Conservation (phyloP, 1,140 invertebrate genomes). For the Drosophila santomea region DNA sequence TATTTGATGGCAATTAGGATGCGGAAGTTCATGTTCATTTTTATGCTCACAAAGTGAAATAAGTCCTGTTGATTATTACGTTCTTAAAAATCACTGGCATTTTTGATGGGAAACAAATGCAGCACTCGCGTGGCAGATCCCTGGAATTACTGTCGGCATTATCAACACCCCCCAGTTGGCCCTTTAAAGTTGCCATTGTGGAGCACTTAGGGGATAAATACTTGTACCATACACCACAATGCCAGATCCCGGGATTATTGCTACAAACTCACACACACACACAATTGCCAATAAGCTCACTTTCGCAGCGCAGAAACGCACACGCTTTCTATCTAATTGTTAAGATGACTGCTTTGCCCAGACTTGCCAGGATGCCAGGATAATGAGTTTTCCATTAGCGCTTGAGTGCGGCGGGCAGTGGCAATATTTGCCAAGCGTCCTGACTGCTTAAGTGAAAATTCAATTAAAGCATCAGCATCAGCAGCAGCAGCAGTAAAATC, state of each 20-base stretch:
- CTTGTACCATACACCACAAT: slow-evolving; percentile 10
- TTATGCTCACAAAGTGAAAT: background rate
- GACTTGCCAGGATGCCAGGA: slow-evolving; percentile 29
- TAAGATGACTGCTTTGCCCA: slow-evolving; percentile 13
- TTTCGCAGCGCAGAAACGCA: slow-evolving; percentile 10
- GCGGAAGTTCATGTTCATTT: too few species aligned
- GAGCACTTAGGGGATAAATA: slow-evolving; percentile 29
- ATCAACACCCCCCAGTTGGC: slow-evolving; percentile 13
- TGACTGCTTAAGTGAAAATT: slow-evolving; percentile 67
- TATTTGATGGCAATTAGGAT: background rate
- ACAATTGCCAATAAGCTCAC: slow-evolving; percentile 34
- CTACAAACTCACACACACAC: background rate
- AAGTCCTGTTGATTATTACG: background rate
- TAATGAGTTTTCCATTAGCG: slow-evolving; percentile 80
- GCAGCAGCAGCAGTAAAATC: slow-evolving; percentile 36
- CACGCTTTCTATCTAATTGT: slow-evolving; percentile 55
- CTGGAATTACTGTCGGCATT: slow-evolving; percentile 17
- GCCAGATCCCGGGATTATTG: background rate
- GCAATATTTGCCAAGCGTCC: slow-evolving; percentile 59
- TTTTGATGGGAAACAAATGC: background rate
- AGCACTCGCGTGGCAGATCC: slow-evolving; percentile 7
- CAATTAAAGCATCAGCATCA: slow-evolving; percentile 55
- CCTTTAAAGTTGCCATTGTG: slow-evolving; percentile 35
- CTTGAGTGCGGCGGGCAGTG: slow-evolving; percentile 50
- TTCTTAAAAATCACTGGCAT: slow-evolving; percentile 3